Evolutionary conservation across 2,797 vertebrate species (phyloP).

Genomic region (Argya squamiceps): DNA sequence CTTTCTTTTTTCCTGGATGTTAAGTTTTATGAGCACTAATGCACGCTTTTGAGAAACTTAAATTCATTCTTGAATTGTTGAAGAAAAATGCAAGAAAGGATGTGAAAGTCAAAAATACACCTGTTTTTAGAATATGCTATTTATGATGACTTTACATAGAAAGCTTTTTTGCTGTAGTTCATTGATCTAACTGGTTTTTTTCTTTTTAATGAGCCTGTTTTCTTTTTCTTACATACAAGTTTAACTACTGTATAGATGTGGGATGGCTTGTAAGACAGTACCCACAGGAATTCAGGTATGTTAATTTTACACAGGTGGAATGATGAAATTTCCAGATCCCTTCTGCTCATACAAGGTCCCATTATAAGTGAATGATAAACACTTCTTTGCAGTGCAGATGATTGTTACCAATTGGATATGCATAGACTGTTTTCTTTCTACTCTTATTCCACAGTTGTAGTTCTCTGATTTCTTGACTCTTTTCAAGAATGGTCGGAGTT

Average conservation of each 20-base stretch:
- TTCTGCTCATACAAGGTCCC: background rate
- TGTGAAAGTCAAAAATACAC: background rate
- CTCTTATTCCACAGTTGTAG: background rate
- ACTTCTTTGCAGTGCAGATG: background rate
- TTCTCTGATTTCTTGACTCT: background rate
- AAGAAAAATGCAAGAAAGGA: background rate
- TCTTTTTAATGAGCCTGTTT: background rate
- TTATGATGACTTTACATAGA: background rate
- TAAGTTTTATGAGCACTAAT: background rate
- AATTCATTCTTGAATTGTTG: background rate
- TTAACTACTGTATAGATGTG: slow-evolving; percentile 98
- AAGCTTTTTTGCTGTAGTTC: background rate
- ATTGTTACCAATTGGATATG: background rate
- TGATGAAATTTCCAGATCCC: background rate
- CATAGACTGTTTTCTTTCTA: background rate
- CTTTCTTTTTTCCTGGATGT: background rate
- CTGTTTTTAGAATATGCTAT: background rate
- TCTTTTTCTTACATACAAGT: slow-evolving; percentile 76
- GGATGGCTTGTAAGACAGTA: slow-evolving; percentile 93
- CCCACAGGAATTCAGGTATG: slow-evolving; percentile 90
- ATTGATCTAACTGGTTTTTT: background rate
- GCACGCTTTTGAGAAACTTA: background rate
- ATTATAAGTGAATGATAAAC: background rate
- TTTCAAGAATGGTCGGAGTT: background rate
- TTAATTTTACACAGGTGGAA: background rate